phyloP scores from a whole-genome alignment of 2,797 vertebrate genomes.

The Peromyscus eremicus region DNA sequence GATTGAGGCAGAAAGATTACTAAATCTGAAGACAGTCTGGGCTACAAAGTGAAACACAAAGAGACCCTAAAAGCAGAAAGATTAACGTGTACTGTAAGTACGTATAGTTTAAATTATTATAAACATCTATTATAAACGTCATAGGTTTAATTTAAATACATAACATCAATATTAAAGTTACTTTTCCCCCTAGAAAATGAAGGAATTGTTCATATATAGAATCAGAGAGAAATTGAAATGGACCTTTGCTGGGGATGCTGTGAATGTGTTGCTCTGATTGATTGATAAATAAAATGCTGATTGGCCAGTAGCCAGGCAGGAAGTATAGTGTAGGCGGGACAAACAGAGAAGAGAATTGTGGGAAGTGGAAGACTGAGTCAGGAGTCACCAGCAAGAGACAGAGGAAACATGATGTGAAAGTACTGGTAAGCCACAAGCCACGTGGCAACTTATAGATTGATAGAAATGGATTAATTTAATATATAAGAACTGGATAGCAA shows the following conservation, averaged over 20 bases:
- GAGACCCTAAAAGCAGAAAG: not conserved
- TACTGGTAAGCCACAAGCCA: too few relatives aligned
- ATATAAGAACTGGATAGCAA: too few relatives aligned
- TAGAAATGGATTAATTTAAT: too few relatives aligned
- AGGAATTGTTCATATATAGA: not conserved
- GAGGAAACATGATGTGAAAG: too few relatives aligned
- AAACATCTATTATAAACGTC: not conserved
- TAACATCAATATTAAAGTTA: conserved; percentile 26
- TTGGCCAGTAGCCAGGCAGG: too few relatives aligned
- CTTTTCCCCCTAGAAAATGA: not conserved
- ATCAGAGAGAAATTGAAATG: not conserved
- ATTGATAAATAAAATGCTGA: too few relatives aligned
- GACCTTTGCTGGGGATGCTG: not conserved
- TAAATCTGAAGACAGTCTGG: not conserved
- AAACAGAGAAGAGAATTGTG: too few relatives aligned
- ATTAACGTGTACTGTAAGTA: not conserved
- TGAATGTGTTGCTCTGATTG: too few relatives aligned
- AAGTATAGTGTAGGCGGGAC: too few relatives aligned
- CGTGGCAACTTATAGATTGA: too few relatives aligned
- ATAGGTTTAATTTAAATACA: not conserved
- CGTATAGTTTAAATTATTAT: not conserved
- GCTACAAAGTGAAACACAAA: not conserved
- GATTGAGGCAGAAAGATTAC: not conserved
- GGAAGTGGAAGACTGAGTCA: too few relatives aligned
- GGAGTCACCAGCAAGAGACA: too few relatives aligned